A percentile compares a stretch with the other conserved stretches of the same genome.
Evolutionary conservation across 2,888 invertebrate species (phyloP).

Genomic region (Blastobasis lacticolella): DNA sequence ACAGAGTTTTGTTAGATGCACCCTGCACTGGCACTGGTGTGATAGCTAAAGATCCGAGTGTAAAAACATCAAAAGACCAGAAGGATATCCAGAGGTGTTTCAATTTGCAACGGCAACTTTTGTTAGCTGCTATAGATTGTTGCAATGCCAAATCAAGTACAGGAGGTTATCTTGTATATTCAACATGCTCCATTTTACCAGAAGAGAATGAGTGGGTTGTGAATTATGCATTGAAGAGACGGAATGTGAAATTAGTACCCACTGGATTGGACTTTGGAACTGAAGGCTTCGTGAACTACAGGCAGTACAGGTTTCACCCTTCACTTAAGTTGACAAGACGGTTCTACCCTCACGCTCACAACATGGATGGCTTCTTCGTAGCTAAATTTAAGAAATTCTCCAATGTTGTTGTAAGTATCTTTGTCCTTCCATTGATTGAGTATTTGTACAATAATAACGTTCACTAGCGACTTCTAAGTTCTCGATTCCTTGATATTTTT

Average conservation of each 20-base stretch:
- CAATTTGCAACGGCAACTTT: conserved; percentile 92
- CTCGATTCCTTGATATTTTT: no score
- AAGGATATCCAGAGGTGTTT: conserved; percentile 93
- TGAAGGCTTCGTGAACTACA: conserved; percentile 93
- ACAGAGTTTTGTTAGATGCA: conserved; percentile 96
- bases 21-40: conserved; percentile 99
- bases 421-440: background rate
- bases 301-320: conserved; percentile 91
- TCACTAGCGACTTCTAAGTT: no score
- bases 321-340: conserved; percentile 89
- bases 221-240: conserved; percentile 93
- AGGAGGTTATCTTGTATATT: conserved; percentile 97
- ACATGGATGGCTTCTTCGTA: conserved; percentile 99
- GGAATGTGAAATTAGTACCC: conserved; percentile 94
- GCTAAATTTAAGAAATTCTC: conserved; percentile 98
- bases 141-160: conserved; percentile 92
- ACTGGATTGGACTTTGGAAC: conserved; percentile 96
- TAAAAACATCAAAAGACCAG: conserved; percentile 93
- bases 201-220: conserved; percentile 99
- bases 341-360: conserved; percentile 98
- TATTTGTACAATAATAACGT: no score
- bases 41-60: conserved; percentile 96
- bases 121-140: conserved; percentile 97
- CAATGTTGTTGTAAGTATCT: conserved; percentile 76
- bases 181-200: conserved; percentile 97